Percentiles rank a stretch among this genome's conserved stretches.
Evolutionary conservation across 2,113 vertebrate species (phyloP).

Genomic region (Pontoporia blainvillei): DNA sequence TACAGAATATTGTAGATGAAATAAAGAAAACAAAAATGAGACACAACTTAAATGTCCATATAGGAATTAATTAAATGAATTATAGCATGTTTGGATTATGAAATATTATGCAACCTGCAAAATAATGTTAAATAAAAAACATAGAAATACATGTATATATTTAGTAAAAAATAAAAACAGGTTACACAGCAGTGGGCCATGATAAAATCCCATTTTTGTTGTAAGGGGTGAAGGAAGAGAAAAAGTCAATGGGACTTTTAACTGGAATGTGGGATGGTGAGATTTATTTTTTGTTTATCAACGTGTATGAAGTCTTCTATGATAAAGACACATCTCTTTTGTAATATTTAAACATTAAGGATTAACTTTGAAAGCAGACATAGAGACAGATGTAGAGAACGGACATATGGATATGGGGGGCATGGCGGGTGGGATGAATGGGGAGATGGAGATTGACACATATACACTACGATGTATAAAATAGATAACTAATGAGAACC

Average conservation of each 20-base stretch:
- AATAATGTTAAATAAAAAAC: neutral
- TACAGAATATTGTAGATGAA: neutral
- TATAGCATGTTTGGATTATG: accelerated
- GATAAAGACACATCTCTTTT: neutral
- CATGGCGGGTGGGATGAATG: no score
- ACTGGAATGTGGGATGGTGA: neutral
- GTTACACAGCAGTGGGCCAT: neutral
- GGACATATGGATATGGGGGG: no score
- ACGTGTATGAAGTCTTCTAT: neutral
- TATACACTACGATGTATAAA: no score
- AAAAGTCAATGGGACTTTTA: neutral
- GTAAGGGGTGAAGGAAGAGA: accelerated
- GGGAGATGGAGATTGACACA: no score
- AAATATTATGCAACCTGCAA: neutral
- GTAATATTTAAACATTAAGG: neutral
- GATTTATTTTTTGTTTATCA: neutral
- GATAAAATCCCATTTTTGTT: neutral
- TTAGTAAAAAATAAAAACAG: neutral
- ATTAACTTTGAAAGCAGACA: neutral
- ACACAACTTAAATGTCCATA: neutral
- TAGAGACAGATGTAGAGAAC: no score
- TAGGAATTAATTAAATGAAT: neutral
- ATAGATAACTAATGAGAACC: no score
- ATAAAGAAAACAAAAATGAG: neutral
- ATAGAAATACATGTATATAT: neutral